Conservation (phyloP, 2,888 invertebrate species). For the Ophion costatus region DNA sequence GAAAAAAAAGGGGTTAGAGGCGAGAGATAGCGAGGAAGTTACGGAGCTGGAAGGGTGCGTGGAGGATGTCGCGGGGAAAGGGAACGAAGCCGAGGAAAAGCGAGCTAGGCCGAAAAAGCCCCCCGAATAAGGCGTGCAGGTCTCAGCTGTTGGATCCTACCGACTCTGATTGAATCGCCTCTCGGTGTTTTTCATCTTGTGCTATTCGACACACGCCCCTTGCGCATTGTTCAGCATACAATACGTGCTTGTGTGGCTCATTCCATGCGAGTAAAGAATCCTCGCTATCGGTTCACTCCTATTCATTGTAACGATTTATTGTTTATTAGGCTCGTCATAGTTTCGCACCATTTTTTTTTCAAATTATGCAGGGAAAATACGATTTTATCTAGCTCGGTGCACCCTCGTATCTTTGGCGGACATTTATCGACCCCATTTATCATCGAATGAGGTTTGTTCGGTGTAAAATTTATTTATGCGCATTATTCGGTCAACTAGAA, state of each 20-base stretch:
- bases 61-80: slow-evolving; percentile 54
- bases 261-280: slow-evolving; percentile 1
- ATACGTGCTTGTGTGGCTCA: background rate
- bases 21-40: slow-evolving; percentile 42
- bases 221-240: slow-evolving; percentile 36
- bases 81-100: background rate
- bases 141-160: slow-evolving; percentile 80
- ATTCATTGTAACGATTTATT: background rate
- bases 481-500: background rate
- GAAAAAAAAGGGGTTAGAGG: slow-evolving; percentile 29
- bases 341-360: no score
- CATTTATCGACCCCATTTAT: no score
- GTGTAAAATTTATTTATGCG: background rate
- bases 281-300: background rate
- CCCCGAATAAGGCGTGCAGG: slow-evolving; percentile 66
- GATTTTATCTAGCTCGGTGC: no score
- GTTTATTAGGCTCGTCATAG: no score
- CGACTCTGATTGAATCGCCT: slow-evolving; percentile 82
- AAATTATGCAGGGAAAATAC: no score
- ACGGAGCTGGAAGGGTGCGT: slow-evolving; percentile 46
- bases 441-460: no score
- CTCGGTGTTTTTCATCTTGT: slow-evolving; percentile 64
- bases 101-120: slow-evolving; percentile 47
- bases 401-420: no score
- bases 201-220: slow-evolving; percentile 47